A percentile compares a stretch with the other conserved stretches of the same genome.
Evolutionary conservation across 2,113 vertebrate species (phyloP).

Genomic region (Nansenia antarctica): DNA sequence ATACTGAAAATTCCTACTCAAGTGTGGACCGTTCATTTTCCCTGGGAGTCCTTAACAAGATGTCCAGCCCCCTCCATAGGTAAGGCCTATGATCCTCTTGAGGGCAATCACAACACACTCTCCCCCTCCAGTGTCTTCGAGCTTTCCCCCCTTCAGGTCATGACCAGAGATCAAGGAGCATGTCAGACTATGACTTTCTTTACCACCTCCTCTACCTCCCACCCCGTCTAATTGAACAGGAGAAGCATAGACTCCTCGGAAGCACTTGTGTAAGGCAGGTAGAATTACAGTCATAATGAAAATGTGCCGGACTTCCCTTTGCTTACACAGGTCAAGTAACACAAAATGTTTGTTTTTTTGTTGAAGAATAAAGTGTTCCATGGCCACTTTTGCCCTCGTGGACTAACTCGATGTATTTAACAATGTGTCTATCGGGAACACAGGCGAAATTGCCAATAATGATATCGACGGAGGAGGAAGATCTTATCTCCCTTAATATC

Average conservation of each 20-base stretch:
- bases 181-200: constrained; percentile 57
- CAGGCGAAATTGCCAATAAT: constrained; percentile 46
- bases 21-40: constrained; percentile 68
- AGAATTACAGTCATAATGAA: constrained; percentile 33
- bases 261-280: constrained; percentile 42
- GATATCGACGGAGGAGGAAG: constrained; percentile 42
- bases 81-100: constrained; percentile 61
- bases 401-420: constrained; percentile 11
- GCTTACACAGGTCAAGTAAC: too few relatives aligned
- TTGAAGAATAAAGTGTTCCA: constrained; percentile 3
- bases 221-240: constrained; percentile 62
- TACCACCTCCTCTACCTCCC: constrained; percentile 51
- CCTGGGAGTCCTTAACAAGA: constrained; percentile 66
- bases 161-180: constrained; percentile 52
- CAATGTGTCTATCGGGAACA: constrained; percentile 18
- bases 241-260: constrained; percentile 12
- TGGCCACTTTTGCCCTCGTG: constrained; percentile 13
- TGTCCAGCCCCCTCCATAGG: constrained; percentile 57
- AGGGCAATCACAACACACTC: constrained; percentile 68
- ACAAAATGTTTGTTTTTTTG: too few relatives aligned
- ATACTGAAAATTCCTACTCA: constrained; percentile 67
- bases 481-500: constrained; percentile 66
- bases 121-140: constrained; percentile 52
- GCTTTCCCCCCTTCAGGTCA: constrained; percentile 51
- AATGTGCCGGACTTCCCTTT: too few relatives aligned